Evolutionary conservation across 2,888 invertebrate genomes (phyloP).

Genomic region (Aricia artaxerxes): DNA sequence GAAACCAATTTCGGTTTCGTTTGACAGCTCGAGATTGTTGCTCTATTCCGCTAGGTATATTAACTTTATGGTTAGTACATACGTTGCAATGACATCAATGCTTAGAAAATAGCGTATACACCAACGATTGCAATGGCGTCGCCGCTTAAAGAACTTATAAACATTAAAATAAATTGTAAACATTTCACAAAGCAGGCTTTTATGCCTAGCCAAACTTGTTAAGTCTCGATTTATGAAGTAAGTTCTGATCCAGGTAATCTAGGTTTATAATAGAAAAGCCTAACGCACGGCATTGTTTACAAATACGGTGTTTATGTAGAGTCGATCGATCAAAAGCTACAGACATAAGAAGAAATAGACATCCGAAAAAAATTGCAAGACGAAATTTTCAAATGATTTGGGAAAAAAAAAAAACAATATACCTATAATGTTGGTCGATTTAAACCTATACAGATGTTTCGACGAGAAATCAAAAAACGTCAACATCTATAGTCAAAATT

Average conservation of each 20-base stretch:
- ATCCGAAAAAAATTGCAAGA: background rate
- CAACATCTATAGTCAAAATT: too few species aligned
- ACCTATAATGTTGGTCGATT: too few species aligned
- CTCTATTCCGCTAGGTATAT: too few species aligned
- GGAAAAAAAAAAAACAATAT: background rate
- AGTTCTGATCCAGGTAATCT: slow-evolving; percentile 32
- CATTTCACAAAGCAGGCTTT: background rate
- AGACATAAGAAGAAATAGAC: background rate
- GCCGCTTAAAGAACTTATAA: background rate
- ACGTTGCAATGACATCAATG: too few species aligned
- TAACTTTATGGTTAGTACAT: too few species aligned
- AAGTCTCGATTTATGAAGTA: slow-evolving; percentile 28
- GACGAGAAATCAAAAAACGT: too few species aligned
- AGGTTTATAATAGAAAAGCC: slow-evolving; percentile 10
- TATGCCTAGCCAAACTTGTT: background rate
- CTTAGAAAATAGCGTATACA: too few species aligned
- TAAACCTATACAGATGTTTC: too few species aligned
- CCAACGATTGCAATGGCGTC: too few species aligned
- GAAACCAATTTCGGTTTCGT: too few species aligned
- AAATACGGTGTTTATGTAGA: slow-evolving; percentile 24
- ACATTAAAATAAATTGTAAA: background rate
- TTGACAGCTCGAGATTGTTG: too few species aligned
- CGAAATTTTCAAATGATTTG: background rate
- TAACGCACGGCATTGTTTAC: slow-evolving; percentile 4
- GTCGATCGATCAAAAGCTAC: slow-evolving; percentile 4